phyloP scores from a whole-genome alignment of 2,113 vertebrate species.

The Acanthisitta chloris region DNA sequence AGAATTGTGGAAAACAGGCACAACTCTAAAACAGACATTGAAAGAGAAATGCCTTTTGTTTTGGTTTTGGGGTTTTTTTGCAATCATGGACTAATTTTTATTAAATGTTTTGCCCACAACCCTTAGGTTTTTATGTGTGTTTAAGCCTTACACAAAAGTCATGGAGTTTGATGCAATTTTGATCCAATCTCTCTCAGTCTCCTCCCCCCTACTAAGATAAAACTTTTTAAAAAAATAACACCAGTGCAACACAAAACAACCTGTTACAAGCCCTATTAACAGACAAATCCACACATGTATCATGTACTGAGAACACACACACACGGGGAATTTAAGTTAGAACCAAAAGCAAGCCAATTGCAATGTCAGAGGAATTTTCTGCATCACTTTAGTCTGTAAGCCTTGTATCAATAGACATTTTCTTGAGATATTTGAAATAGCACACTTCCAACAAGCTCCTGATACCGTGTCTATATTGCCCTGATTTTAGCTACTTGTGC shows the following conservation, averaged over 20 bases:
- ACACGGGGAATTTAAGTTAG: not conserved
- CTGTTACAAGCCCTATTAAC: not conserved
- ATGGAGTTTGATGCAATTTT: not conserved
- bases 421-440: not conserved
- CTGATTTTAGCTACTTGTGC: not conserved
- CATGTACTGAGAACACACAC: not conserved
- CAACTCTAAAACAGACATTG: not conserved
- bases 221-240: not conserved
- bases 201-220: not conserved
- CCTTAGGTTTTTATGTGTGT: not conserved
- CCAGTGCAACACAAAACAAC: not conserved
- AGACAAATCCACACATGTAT: not conserved
- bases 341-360: not conserved
- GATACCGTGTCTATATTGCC: rapidly evolving
- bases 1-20: not conserved
- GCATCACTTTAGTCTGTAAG: not conserved
- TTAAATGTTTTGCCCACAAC: not conserved
- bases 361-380: not conserved
- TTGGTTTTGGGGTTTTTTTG: not conserved
- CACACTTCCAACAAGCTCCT: not conserved
- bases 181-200: not conserved
- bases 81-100: not conserved
- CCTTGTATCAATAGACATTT: not conserved
- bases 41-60: not conserved
- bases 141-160: not conserved